A percentile compares a stretch with the other conserved stretches of the same genome.
These are phyloP conservation scores for Melipona quadrifasciata DNA, from an alignment of 1,140 invertebrate species.

Conservation along the genomic window DNA sequence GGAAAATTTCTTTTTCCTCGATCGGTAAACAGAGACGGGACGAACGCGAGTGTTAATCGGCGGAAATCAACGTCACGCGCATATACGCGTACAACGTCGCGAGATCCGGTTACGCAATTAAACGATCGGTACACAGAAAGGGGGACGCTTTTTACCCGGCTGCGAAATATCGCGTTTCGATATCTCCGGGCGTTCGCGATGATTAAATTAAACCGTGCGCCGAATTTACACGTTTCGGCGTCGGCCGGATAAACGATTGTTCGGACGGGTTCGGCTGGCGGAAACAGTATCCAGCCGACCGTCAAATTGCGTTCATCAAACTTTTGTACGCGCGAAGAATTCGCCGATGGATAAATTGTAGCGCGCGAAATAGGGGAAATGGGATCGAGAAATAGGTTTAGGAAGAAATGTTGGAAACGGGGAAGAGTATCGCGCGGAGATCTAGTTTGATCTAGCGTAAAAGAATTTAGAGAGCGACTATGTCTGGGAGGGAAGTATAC, in stretches of 20 bases:
- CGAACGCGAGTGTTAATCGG: constrained; percentile 20
- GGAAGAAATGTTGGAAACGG: no score
- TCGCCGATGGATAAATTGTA: not conserved
- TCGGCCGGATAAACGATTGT: constrained; percentile 29
- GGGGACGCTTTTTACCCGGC: not conserved
- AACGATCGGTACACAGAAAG: constrained; percentile 7
- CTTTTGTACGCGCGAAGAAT: not conserved
- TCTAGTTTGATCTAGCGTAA: no score
- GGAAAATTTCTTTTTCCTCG: not conserved
- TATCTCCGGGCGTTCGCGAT: not conserved
- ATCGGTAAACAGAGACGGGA: constrained; percentile 18
- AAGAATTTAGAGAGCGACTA: no score
- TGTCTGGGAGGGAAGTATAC: no score
- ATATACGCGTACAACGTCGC: not conserved
- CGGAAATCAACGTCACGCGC: constrained; percentile 29
- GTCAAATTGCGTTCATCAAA: constrained; percentile 22
- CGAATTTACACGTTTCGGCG: constrained; percentile 6
- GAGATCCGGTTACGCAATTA: constrained; percentile 32
- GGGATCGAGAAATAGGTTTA: not conserved
- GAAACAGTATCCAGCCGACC: constrained; percentile 13
- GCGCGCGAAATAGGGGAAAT: not conserved
- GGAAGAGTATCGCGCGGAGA: no score
- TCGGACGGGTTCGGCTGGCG: not conserved
- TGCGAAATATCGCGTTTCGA: constrained; percentile 27
- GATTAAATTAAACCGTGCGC: constrained; percentile 42